A percentile compares a stretch with the other conserved stretches of the same genome.
phyloP scores from a whole-genome alignment of 2,797 vertebrate genomes.

The Mus caroli region DNA sequence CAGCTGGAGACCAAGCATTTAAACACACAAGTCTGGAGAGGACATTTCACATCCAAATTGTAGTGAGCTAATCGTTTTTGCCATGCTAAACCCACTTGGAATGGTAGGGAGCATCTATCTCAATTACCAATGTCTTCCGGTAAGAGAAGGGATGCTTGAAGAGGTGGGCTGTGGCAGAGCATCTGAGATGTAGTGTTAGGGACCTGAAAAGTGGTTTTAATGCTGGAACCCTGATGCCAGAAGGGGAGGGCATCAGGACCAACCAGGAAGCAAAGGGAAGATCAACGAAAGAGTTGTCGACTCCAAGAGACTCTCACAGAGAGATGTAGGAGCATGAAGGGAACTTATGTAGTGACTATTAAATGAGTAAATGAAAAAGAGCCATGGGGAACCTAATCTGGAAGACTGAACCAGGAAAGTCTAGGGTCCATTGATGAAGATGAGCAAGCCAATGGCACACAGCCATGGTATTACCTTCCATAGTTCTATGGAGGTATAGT shows the following conservation, averaged over 20 bases:
- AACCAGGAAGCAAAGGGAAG: too few relatives aligned
- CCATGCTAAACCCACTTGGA: not conserved
- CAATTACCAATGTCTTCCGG: not conserved
- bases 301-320: not conserved
- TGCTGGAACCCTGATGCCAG: not conserved
- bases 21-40: not conserved
- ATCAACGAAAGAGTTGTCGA: not conserved
- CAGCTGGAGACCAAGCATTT: not conserved
- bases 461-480: not conserved
- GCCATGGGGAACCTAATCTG: not conserved
- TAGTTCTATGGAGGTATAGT: not conserved
- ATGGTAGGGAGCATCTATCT: too few relatives aligned
- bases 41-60: not conserved
- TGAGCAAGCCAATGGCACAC: not conserved
- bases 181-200: not conserved
- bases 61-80: not conserved
- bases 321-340: not conserved
- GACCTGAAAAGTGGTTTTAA: not conserved
- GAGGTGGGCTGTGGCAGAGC: not conserved
- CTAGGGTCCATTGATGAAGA: not conserved
- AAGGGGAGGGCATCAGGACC: accelerated
- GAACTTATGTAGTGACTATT: not conserved
- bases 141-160: not conserved
- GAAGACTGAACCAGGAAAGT: not conserved
- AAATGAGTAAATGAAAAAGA: not conserved